Evolutionary conservation across 2,888 invertebrate species (phyloP), one percentile per base, ranked within the genome.

Genomic region (Pheosia gnoma): DNA sequence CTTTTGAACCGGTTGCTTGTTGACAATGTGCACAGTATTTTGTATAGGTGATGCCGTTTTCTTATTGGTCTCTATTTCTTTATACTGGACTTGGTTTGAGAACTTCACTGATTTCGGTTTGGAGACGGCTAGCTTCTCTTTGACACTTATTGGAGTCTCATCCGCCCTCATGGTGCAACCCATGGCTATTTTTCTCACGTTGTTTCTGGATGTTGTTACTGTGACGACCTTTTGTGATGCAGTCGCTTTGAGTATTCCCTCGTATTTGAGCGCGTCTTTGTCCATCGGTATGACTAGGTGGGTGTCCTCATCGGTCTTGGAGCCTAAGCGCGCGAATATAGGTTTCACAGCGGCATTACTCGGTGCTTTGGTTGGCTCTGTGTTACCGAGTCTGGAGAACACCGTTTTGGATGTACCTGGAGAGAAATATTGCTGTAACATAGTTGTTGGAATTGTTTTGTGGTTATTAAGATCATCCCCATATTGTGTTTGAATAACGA

Each of bases 151-250:
- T 0, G 93, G 94, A 0, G 83, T 70, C 63, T 94, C 90, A 58
- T 94, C 94, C 0, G 94, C 94, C 58, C 93, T 80, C 94, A 94
- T 94, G 0, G 93, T 93, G 43, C 86, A 80, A 2, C 84, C 82
- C 51, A 88, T 77, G 1, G 88, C 87, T 43, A 90, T 91, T 68
- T 86, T 89, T 54, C 93, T 84, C 0, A 82, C 70, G 25, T 83
- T 88, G 56, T 87, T 86, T 61, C 82, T 84, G 0, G 82, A 74
- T 0, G 89, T 87, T 0, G 89, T 91, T 0, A 92, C 86, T 0
- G 88, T 89, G 13, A 89, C 85, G 0, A 82, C 71, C 71, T 88
- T 91, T 58, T 89, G 88, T 0, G 72, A 68, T 0, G 84, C 65
- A 0, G 78, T 64, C 25, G 77, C 79, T 78, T 94, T 94, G 9